phyloP scores from a whole-genome alignment of 2,888 invertebrate genomes.

The Leptinotarsa haldemani region DNA sequence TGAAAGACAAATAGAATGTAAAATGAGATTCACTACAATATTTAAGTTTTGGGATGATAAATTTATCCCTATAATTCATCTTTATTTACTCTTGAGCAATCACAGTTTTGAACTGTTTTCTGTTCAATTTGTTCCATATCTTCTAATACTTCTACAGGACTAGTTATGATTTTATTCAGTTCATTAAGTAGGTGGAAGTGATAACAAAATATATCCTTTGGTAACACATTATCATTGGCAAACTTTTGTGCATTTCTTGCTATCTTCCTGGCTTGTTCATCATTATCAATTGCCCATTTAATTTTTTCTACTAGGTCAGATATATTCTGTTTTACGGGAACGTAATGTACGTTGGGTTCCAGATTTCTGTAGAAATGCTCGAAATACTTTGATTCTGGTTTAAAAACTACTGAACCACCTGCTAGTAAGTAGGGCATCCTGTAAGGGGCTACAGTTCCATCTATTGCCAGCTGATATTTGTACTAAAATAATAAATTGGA shows the following conservation, averaged over 20 bases:
- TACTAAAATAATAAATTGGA: slow-evolving; percentile 74
- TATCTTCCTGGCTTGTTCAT: slow-evolving; percentile 75
- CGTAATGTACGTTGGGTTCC: slow-evolving; percentile 81
- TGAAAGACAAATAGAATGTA: neutral
- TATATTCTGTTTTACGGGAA: slow-evolving; percentile 84
- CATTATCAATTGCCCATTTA: slow-evolving; percentile 81
- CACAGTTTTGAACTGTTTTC: slow-evolving; percentile 64
- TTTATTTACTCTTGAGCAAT: slow-evolving; percentile 57
- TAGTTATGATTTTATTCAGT: slow-evolving; percentile 77
- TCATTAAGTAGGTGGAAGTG: slow-evolving; percentile 82
- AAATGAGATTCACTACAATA: slow-evolving; percentile 3
- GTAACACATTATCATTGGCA: slow-evolving; percentile 82
- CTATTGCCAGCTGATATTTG: slow-evolving; percentile 93
- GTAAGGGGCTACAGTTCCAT: slow-evolving; percentile 97
- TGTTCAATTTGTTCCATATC: slow-evolving; percentile 75
- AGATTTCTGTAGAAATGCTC: slow-evolving; percentile 92
- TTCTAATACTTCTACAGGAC: slow-evolving; percentile 68
- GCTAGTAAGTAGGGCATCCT: slow-evolving; percentile 91
- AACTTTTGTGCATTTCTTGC: slow-evolving; percentile 76
- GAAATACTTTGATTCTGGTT: slow-evolving; percentile 93
- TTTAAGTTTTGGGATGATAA: neutral
- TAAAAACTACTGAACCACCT: slow-evolving; percentile 88
- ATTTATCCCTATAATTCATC: slow-evolving; percentile 62
- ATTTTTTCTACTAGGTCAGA: slow-evolving; percentile 84
- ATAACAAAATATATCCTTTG: slow-evolving; percentile 89